Base-by-base conservation (phyloP, 2,797 vertebrate genomes). In the Geotrypetes seraphini region DNA sequence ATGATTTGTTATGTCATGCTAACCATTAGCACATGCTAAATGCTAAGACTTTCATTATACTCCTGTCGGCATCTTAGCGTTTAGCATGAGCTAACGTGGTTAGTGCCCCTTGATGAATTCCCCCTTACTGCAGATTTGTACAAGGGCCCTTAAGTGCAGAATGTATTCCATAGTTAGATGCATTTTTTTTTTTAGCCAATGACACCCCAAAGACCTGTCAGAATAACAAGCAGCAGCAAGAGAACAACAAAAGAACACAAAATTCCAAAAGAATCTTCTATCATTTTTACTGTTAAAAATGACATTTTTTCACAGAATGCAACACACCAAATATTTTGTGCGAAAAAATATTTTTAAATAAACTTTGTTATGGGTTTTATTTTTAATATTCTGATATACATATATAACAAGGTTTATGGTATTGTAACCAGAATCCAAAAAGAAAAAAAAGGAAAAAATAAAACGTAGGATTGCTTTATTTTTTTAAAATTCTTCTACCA, bases 391-490 rank as follows among this genome's bases (percentile, higher is more conserved):
- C 82, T 73, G 66, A 73, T 71, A 86, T 81, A 87, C 65, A 75
- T 76, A 85, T 69, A 76, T 75, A 75, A 79, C 79, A 85, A 81
- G 71, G 63, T 73, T 82, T 79, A 85, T 86, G 87, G 84, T 79
- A 78, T 75, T 70, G 73, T 73, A 70, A 75, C 68, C 64, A 77
- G 71, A 69, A 68, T 72, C 66, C 77, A 81, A 77, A 79, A 71
- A 63, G 47, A 67, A 60, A 54, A 26, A 61, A 60, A 55, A 1
- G 62, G 74, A 69, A 71, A 81, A n/a, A n/a, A n/a, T n/a, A n/a
- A n/a, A n/a, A n/a, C n/a, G n/a, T n/a, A n/a, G n/a, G n/a, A 77
- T 53, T 61, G 50, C 56, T 75, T 61, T 71, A 58, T 58, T 65
- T 61, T 19, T 63, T n/a, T n/a, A n/a, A n/a, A 56, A 55, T 42